These are phyloP conservation scores for Melitaea cinxia DNA, from an alignment of 1,140 invertebrate species.

Conservation along the genomic window DNA sequence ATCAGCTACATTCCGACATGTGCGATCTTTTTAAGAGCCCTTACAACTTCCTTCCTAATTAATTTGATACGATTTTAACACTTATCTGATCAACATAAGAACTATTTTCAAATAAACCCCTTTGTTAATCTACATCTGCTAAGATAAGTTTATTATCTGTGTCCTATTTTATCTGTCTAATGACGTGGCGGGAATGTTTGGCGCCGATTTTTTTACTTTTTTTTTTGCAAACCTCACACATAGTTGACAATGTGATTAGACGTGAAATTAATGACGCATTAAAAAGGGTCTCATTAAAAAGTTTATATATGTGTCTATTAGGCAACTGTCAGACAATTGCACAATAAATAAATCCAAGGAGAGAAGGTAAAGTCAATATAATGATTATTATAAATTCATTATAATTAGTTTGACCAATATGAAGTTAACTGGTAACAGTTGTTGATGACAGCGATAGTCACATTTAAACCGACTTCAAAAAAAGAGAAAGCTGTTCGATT, in stretches of 20 bases:
- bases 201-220: slow-evolving; percentile 50
- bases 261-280: slow-evolving; percentile 25
- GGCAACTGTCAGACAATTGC: background rate
- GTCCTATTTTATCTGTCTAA: slow-evolving; percentile 43
- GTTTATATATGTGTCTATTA: background rate
- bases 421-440: too few species aligned
- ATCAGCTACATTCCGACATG: slow-evolving; percentile 22
- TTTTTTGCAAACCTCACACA: slow-evolving; percentile 54
- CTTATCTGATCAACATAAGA: slow-evolving; percentile 16
- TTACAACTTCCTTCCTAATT: slow-evolving; percentile 38
- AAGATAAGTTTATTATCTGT: slow-evolving; percentile 47
- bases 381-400: too few species aligned
- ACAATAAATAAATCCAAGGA: too few species aligned
- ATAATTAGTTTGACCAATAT: too few species aligned
- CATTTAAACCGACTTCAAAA: too few species aligned
- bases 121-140: slow-evolving; percentile 40
- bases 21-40: slow-evolving; percentile 31
- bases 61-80: slow-evolving; percentile 23
- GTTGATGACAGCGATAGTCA: too few species aligned
- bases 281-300: background rate
- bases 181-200: slow-evolving; percentile 54
- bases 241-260: slow-evolving; percentile 54
- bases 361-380: too few species aligned
- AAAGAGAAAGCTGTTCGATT: too few species aligned
- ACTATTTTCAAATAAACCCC: slow-evolving; percentile 4